phyloP scores from a whole-genome alignment of 2,888 invertebrate species.

The Macaria notata region DNA sequence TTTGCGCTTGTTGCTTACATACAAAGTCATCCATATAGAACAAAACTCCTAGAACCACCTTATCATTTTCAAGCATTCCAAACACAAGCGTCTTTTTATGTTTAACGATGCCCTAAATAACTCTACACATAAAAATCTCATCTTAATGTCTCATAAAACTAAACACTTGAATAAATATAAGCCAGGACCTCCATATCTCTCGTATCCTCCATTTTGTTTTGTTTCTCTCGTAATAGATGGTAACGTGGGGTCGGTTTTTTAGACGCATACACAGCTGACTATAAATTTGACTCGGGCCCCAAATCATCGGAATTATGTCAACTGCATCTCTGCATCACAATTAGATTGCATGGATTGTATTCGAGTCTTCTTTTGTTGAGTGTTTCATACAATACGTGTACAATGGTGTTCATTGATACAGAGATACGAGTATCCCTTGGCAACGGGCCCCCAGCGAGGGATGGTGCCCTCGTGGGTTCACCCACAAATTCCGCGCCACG shows the following conservation, averaged over 20 bases:
- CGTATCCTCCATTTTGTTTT: constrained; percentile 38
- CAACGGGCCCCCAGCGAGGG: constrained; percentile 60
- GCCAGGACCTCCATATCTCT: constrained; percentile 40
- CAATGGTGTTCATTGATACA: constrained; percentile 57
- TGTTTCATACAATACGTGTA: constrained; percentile 41
- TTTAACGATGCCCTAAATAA: constrained; percentile 62
- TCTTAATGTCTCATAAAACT: constrained; percentile 59
- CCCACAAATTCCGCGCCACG: constrained; percentile 63
- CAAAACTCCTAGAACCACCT: too few species aligned
- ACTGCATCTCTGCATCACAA: constrained; percentile 58
- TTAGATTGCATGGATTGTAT: constrained; percentile 55
- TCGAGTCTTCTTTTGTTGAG: constrained; percentile 54
- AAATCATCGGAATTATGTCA: constrained; percentile 65
- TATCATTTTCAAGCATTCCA: constrained; percentile 33
- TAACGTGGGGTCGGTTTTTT: constrained; percentile 34
- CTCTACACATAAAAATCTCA: constrained; percentile 53
- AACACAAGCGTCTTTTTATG: constrained; percentile 47
- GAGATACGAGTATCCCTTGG: constrained; percentile 64
- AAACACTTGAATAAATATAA: constrained; percentile 62
- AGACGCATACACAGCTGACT: constrained; percentile 47
- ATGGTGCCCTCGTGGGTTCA: constrained; percentile 57
- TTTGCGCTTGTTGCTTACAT: too few species aligned
- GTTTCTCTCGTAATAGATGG: constrained; percentile 31
- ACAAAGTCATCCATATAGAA: too few species aligned
- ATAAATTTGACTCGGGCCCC: constrained; percentile 59